Percentiles rank a stretch among this genome's conserved stretches.
Conservation (phyloP, 2,797 vertebrate genomes). For the Liasis olivaceus region DNA sequence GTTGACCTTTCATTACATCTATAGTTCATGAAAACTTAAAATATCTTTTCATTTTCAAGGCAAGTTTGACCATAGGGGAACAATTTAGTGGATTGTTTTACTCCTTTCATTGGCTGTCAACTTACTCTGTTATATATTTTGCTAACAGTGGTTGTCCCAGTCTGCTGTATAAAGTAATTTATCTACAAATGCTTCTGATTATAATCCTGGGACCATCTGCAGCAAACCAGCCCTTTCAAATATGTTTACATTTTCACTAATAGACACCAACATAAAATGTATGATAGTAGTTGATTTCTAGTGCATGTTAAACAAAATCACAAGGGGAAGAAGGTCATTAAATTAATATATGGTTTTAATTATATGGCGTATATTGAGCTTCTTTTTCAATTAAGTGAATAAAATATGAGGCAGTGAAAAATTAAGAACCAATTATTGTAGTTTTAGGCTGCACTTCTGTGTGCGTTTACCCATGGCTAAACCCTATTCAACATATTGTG, state of each 20-base stretch:
- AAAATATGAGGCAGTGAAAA: background rate
- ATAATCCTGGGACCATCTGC: background rate
- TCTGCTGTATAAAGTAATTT: background rate
- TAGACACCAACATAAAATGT: background rate
- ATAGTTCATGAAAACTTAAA: background rate
- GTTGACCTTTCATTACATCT: background rate
- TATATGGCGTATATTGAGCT: slow-evolving; percentile 24
- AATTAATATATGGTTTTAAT: background rate
- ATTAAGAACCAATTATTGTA: slow-evolving; percentile 10
- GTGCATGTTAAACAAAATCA: background rate
- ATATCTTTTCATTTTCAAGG: background rate
- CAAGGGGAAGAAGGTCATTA: background rate
- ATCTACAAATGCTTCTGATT: background rate
- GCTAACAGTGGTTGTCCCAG: background rate
- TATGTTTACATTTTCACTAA: background rate
- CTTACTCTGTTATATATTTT: background rate
- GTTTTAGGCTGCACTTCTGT: background rate
- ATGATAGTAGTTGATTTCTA: background rate
- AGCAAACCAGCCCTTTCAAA: background rate
- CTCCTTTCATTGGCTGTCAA: background rate
- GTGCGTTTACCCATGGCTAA: background rate
- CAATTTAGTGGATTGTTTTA: background rate
- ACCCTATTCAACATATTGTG: background rate
- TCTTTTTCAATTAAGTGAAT: slow-evolving; percentile 5
- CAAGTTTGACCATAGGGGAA: background rate